Conservation (phyloP, 1,140 invertebrate species). For the Leguminivora glycinivorella region DNA sequence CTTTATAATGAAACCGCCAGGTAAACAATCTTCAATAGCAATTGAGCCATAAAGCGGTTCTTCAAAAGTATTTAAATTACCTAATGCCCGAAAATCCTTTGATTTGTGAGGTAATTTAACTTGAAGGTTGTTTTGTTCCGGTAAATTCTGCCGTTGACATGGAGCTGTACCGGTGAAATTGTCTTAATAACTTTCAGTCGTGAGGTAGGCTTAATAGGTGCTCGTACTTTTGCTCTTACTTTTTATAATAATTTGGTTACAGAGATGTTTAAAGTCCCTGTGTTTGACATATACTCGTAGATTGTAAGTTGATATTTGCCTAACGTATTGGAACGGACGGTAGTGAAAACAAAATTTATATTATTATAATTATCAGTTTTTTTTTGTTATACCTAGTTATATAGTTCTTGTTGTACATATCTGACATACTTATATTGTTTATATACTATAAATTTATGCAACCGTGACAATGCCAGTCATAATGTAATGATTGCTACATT, state of each 20-base stretch:
- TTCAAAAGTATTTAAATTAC: conserved; percentile 15
- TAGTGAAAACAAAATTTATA: no score
- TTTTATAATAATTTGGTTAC: conserved; percentile 2
- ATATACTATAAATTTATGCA: no score
- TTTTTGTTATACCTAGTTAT: no score
- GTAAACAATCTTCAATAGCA: background rate
- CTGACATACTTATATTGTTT: no score
- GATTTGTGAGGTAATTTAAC: conserved; percentile 56
- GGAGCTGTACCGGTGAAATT: conserved; percentile 35
- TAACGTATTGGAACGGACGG: no score
- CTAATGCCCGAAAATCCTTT: conserved; percentile 26
- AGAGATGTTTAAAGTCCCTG: background rate
- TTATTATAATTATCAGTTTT: no score
- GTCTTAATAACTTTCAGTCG: conserved; percentile 40
- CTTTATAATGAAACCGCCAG: background rate
- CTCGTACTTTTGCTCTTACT: no score
- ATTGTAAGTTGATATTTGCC: no score
- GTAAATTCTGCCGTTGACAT: conserved; percentile 39
- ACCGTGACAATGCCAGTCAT: no score
- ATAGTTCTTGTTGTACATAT: no score
- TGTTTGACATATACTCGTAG: no score
- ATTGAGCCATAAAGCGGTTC: conserved; percentile 21
- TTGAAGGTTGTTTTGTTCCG: conserved; percentile 51
- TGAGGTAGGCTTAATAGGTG: background rate
- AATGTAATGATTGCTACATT: no score